phyloP scores from a whole-genome alignment of 2,113 vertebrate species.

The Leptosomus discolor region DNA sequence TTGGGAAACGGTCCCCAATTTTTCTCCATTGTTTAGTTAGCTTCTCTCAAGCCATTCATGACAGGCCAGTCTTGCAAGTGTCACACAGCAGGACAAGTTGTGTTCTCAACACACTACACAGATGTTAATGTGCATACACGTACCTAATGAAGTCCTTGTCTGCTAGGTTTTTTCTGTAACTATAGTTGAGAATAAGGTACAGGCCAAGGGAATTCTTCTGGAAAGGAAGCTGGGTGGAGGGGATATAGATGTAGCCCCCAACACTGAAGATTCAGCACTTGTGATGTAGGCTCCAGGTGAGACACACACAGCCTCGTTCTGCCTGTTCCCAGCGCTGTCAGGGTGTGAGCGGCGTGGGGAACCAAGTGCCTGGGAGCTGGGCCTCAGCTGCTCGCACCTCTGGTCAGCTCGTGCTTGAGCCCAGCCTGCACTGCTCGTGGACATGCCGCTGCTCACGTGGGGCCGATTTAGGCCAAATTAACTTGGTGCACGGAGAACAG shows the following conservation, averaged over 20 bases:
- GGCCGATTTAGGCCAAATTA: neutral
- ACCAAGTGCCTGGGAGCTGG: accelerated
- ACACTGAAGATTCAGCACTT: neutral
- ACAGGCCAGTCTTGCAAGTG: neutral
- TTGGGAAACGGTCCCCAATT: accelerated
- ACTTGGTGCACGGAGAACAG: neutral
- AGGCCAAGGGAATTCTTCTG: neutral
- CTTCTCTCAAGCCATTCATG: neutral
- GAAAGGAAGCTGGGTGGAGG: neutral
- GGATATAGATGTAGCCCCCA: neutral
- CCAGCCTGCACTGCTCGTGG: neutral
- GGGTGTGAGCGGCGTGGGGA: neutral
- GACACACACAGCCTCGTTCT: neutral
- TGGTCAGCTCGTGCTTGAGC: neutral
- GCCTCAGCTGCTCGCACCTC: neutral
- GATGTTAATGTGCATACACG: neutral
- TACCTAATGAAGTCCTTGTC: neutral
- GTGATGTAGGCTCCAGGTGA: neutral
- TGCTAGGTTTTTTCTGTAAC: neutral
- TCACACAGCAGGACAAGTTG: neutral
- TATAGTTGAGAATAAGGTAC: neutral
- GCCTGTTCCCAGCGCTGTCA: neutral
- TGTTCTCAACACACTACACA: neutral
- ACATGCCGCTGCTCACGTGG: neutral
- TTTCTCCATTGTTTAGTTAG: neutral